Evolutionary conservation across 2,797 vertebrate genomes (phyloP).

Genomic region (Acropternis orthonyx): DNA sequence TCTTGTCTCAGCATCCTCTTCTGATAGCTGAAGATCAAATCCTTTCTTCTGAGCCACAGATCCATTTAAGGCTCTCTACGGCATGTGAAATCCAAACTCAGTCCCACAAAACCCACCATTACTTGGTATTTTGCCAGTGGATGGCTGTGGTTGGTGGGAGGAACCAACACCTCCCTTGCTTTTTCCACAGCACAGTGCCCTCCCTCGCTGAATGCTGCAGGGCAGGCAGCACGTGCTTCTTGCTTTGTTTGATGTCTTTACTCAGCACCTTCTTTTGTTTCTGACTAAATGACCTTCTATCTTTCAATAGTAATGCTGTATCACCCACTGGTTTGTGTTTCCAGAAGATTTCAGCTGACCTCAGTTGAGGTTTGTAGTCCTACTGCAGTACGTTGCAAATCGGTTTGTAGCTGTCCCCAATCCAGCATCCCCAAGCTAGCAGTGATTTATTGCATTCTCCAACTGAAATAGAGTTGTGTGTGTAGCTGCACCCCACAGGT

Average conservation of each 20-base stretch:
- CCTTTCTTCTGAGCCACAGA: not conserved
- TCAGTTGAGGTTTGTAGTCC: not conserved
- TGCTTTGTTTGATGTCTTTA: not conserved
- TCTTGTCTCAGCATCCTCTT: not conserved
- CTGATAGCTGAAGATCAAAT: not conserved
- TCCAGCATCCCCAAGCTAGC: not conserved
- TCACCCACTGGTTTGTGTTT: not conserved
- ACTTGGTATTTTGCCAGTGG: not conserved
- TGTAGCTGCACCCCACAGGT: not conserved
- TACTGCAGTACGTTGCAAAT: not conserved
- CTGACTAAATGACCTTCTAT: not conserved
- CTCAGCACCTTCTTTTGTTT: not conserved
- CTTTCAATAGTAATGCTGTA: not conserved
- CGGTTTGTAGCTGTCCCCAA: not conserved
- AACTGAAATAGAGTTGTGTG: not conserved
- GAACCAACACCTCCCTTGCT: not conserved
- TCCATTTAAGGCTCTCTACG: not conserved
- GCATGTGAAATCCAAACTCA: not conserved
- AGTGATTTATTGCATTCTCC: not conserved
- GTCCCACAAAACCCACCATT: not conserved
- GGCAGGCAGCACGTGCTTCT: fast-evolving
- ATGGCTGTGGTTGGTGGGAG: not conserved
- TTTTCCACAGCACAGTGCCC: not conserved
- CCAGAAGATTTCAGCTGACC: not conserved
- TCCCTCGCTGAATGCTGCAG: not conserved